phyloP scores from a whole-genome alignment of 2,888 invertebrate genomes.

The Ectemnius lituratus region DNA sequence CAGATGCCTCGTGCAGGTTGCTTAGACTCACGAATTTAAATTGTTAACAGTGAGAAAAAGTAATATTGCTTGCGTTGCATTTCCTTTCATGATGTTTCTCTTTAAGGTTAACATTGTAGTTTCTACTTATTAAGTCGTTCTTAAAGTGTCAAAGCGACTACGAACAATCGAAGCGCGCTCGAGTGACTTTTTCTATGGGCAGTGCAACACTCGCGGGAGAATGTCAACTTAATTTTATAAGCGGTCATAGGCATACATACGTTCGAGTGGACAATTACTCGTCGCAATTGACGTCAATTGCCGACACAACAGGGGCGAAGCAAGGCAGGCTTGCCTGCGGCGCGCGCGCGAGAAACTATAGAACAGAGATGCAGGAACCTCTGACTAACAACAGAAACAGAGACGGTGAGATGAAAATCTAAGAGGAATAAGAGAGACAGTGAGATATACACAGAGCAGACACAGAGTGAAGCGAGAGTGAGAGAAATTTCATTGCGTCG shows the following conservation, averaged over 20 bases:
- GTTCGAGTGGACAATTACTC: slow-evolving; percentile 45
- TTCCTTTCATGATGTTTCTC: too few species aligned
- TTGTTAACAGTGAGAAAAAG: too few species aligned
- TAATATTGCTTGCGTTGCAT: too few species aligned
- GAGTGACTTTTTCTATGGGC: background rate
- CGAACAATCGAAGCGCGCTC: too few species aligned
- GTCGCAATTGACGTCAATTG: slow-evolving; percentile 43
- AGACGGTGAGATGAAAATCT: background rate
- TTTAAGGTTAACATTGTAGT: too few species aligned
- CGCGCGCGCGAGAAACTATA: too few species aligned
- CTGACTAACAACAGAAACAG: background rate
- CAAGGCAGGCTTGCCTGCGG: too few species aligned
- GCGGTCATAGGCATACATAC: slow-evolving; percentile 37
- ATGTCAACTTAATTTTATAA: slow-evolving; percentile 40
- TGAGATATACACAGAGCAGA: background rate
- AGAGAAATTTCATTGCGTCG: slow-evolving; percentile 44
- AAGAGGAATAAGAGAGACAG: background rate
- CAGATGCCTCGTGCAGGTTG: too few species aligned
- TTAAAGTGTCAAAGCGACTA: too few species aligned
- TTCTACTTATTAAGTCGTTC: too few species aligned
- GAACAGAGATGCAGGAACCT: too few species aligned
- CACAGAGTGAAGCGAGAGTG: background rate
- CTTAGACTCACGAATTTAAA: too few species aligned
- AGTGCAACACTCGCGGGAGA: slow-evolving; percentile 14
- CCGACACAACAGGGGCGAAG: slow-evolving; percentile 25